These are phyloP conservation scores for Drosophila niveifrons DNA, from an alignment of 2,888 invertebrate genomes.

Conservation along the genomic window DNA sequence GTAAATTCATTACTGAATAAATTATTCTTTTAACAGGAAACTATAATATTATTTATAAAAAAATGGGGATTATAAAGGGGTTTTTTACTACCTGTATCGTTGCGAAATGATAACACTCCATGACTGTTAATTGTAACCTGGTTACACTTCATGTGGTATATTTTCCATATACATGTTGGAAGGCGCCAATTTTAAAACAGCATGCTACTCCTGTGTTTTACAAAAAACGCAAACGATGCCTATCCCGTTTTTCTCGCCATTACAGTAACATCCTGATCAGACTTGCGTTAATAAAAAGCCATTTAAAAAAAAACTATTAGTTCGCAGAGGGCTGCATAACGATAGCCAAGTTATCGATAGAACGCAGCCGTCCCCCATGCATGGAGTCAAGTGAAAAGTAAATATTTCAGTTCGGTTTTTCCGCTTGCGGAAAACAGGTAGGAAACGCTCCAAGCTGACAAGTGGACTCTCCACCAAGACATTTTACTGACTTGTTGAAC, in stretches of 20 bases:
- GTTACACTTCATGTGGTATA: not conserved
- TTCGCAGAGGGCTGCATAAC: constrained; percentile 2
- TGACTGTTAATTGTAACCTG: too few species aligned
- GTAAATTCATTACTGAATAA: too few species aligned
- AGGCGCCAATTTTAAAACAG: not conserved
- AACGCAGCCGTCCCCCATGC: constrained; percentile 23
- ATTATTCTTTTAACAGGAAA: too few species aligned
- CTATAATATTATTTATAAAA: too few species aligned
- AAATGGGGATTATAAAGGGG: too few species aligned
- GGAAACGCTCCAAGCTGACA: constrained; percentile 17
- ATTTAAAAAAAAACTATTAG: not conserved
- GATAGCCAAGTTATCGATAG: constrained; percentile 27
- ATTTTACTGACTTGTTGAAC: constrained; percentile 49
- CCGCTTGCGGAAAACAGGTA: constrained; percentile 66
- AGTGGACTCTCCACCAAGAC: not conserved
- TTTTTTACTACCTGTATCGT: too few species aligned
- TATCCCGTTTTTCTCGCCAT: too few species aligned
- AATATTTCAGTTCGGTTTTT: constrained; percentile 49
- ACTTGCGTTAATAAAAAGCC: not conserved
- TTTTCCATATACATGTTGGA: not conserved
- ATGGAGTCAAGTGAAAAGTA: constrained; percentile 10
- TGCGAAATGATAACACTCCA: too few species aligned
- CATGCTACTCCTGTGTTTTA: not conserved
- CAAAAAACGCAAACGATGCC: not conserved
- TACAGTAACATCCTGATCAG: too few species aligned